These are phyloP conservation scores for Electrophaes corylata DNA, from an alignment of 2,888 invertebrate genomes.

Conservation along the genomic window DNA sequence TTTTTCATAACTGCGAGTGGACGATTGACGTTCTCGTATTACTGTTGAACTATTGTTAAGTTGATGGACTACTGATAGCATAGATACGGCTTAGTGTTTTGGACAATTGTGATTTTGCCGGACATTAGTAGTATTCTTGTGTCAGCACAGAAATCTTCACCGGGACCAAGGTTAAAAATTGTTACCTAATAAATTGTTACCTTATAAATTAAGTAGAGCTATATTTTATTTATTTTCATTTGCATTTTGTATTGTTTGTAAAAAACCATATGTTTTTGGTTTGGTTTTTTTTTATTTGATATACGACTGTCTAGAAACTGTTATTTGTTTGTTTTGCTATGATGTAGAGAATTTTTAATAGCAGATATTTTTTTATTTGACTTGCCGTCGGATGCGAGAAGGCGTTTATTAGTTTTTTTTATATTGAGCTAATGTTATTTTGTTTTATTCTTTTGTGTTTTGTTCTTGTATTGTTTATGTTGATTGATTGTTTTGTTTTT, in stretches of 20 bases:
- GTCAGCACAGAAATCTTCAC: constrained; percentile 47
- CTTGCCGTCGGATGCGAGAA: background rate
- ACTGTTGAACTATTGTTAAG: constrained; percentile 68
- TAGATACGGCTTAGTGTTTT: constrained; percentile 48
- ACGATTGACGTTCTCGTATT: constrained; percentile 60
- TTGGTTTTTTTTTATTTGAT: constrained; percentile 17
- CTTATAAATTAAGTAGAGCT: constrained; percentile 32
- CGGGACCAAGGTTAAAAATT: constrained; percentile 64
- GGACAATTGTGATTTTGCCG: constrained; percentile 50
- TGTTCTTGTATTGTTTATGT: no score
- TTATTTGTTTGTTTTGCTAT: background rate
- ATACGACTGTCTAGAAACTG: background rate
- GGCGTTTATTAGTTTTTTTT: no score
- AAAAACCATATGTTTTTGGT: constrained; percentile 1
- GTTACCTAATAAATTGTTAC: constrained; percentile 23
- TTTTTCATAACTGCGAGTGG: constrained; percentile 66
- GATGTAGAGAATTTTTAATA: background rate
- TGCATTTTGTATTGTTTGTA: constrained; percentile 8
- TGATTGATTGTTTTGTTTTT: no score
- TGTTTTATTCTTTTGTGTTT: constrained; percentile 32
- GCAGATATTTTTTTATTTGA: background rate
- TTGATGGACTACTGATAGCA: constrained; percentile 61
- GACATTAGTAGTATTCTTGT: constrained; percentile 59
- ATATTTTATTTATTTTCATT: constrained; percentile 23
- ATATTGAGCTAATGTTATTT: no score